These are phyloP conservation scores for Ptycholaimellus sp. DNA, from an alignment of 2,888 invertebrate genomes.

Conservation along the genomic window DNA sequence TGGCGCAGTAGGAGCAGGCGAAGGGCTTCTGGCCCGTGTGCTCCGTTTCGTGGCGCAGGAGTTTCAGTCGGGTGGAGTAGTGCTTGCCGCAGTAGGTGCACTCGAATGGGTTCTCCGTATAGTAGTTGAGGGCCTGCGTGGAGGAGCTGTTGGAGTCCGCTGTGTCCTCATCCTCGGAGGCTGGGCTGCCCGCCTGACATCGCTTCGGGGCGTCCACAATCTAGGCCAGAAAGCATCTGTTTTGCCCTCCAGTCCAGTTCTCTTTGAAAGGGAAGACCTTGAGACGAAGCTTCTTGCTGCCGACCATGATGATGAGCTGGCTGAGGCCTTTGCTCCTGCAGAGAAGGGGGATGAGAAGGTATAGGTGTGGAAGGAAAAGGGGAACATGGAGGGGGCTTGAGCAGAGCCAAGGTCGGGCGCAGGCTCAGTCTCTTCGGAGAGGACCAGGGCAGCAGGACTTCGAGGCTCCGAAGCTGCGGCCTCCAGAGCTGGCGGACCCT, in stretches of 20 bases:
- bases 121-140: background rate
- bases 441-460: too few species aligned
- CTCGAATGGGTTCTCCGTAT: constrained; percentile 1
- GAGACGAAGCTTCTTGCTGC: background rate
- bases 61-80: background rate
- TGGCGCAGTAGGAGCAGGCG: constrained; percentile 2
- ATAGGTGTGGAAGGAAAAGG: too few species aligned
- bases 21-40: constrained; percentile 3
- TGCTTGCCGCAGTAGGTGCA: constrained; percentile 2
- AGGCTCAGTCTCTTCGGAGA: too few species aligned
- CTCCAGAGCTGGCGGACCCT: too few species aligned
- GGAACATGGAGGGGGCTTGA: too few species aligned
- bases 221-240: background rate
- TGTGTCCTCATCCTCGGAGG: background rate
- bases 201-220: too few species aligned
- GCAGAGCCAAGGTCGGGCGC: too few species aligned
- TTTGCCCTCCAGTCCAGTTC: background rate
- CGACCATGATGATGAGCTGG: background rate
- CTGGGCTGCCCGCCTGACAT: too few species aligned
- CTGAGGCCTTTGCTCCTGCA: too few species aligned
- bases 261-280: background rate
- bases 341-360: too few species aligned
- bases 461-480: too few species aligned
- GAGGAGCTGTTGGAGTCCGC: background rate
- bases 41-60: constrained; percentile 2